These are phyloP conservation scores for Micromesistius poutassou DNA, from an alignment of 2,797 vertebrate species.

Conservation along the genomic window DNA sequence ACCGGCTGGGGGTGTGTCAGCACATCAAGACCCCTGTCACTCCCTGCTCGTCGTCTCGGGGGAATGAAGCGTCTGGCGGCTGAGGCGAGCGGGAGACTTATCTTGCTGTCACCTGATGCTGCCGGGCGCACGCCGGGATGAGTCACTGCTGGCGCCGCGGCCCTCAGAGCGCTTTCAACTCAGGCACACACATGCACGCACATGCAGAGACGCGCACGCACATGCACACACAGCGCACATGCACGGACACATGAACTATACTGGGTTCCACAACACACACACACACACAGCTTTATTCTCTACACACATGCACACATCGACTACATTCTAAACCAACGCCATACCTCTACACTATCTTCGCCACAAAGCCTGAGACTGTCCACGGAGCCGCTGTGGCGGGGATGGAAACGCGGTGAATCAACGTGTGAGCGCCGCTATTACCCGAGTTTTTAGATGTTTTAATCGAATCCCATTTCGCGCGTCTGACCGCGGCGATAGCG, in stretches of 20 bases:
- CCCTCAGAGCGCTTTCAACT: slow-evolving; percentile 45
- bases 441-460: neutral
- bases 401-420: neutral
- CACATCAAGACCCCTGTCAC: slow-evolving; percentile 28
- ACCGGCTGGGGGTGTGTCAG: slow-evolving; percentile 37
- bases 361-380: slow-evolving; percentile 4
- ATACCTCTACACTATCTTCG: neutral
- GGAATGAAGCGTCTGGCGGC: neutral
- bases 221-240: too few species aligned
- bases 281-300: too few species aligned
- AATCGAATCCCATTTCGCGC: slow-evolving; percentile 12
- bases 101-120: slow-evolving; percentile 35
- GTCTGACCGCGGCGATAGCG: slow-evolving; percentile 37
- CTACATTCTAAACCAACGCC: slow-evolving; percentile 4
- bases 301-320: neutral
- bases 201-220: neutral
- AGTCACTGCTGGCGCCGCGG: slow-evolving; percentile 57
- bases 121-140: slow-evolving; percentile 53
- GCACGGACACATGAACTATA: too few species aligned
- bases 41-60: slow-evolving; percentile 27
- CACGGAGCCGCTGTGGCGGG: neutral
- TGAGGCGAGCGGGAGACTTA: slow-evolving; percentile 14
- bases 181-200: slow-evolving; percentile 24
- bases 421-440: neutral
- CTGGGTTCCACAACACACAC: neutral